Evolutionary conservation across 2,888 invertebrate species (phyloP), one percentile per base, ranked within the genome.

Genomic region (Cryptocheilus praepositus): DNA sequence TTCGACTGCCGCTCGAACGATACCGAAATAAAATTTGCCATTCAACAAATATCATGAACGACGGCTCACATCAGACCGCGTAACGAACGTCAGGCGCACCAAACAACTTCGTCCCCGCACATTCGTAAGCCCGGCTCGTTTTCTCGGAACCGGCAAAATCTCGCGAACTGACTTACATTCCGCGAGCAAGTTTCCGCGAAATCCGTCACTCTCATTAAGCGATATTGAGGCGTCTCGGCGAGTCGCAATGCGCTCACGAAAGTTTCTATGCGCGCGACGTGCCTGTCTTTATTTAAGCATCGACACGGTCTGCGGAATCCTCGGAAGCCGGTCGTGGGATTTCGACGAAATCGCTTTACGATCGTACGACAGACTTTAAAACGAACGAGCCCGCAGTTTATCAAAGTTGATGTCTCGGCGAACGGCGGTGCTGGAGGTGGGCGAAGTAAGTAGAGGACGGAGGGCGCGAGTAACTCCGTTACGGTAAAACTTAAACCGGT

Each of bases 311-410:
- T 45, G 25, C 21, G 19, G 36, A 36, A 25, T 36, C 63, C 65
- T 19, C 25, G 54, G 28, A 51, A 59, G 43, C 28, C 55, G 55
- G 56, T n/a, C 4, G 36, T 11, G 36, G 36, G 36, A 36, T 36
- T 36, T 7, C 36, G 11, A 5, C n/a, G 53, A 56, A 55, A 58
- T 55, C 49, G 57, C 36, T 55, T 57, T 45, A 61, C 54, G 49
- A 49, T 16, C 49, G n/a, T 62, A 36, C 36, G 60, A 36, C 36
- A 7, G 53, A 63, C 46, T 25, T 44, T 57, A 63, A 7, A 74
- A 74, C 77, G 64, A 77, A 72, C 67, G 69, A 61, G 66, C 66
- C 28, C 61, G 63, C 65, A 67, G 70, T 77, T 75, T 77, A 78
- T 77, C 70, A 65, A 67, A 78, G 78, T 75, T 78, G 44, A 57